Conservation (phyloP, 1,140 invertebrate species). For the Theocolax elegans region DNA sequence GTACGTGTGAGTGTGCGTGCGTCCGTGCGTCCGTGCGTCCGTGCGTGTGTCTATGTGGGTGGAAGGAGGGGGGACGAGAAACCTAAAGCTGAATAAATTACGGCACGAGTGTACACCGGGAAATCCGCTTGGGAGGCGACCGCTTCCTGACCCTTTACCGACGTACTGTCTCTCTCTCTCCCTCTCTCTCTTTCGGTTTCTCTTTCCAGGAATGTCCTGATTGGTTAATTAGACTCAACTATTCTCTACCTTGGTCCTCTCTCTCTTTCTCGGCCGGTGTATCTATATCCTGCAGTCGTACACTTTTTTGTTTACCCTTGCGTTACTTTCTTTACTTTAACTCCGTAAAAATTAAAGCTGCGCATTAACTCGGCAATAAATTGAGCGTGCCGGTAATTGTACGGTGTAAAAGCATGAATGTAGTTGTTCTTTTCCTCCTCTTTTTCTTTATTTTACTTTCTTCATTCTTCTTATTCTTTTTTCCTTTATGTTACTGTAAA, state of each 20-base stretch:
- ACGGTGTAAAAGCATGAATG: no score
- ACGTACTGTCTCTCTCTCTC: background rate
- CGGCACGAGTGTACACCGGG: background rate
- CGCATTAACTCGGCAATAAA: background rate
- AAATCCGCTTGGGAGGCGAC: slow-evolving; percentile 31
- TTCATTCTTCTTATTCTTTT: no score
- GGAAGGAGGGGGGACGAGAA: no score
- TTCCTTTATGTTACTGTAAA: no score
- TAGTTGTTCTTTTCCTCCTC: no score
- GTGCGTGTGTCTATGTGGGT: no score
- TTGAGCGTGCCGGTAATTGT: background rate
- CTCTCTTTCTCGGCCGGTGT: background rate
- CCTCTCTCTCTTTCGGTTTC: background rate
- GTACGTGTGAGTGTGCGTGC: no score
- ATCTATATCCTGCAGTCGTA: no score
- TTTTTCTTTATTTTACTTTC: no score
- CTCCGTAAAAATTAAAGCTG: background rate
- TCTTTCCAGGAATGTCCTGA: slow-evolving; percentile 18
- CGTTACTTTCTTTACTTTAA: background rate
- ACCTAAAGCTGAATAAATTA: slow-evolving; percentile 38
- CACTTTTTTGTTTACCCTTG: background rate
- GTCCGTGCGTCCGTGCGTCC: background rate
- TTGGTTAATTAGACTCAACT: slow-evolving; percentile 29
- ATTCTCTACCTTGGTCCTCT: background rate
- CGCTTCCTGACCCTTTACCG: slow-evolving; percentile 12